These are phyloP conservation scores for Seriola dumerili DNA, from an alignment of 2,113 vertebrate species.

Conservation along the genomic window DNA sequence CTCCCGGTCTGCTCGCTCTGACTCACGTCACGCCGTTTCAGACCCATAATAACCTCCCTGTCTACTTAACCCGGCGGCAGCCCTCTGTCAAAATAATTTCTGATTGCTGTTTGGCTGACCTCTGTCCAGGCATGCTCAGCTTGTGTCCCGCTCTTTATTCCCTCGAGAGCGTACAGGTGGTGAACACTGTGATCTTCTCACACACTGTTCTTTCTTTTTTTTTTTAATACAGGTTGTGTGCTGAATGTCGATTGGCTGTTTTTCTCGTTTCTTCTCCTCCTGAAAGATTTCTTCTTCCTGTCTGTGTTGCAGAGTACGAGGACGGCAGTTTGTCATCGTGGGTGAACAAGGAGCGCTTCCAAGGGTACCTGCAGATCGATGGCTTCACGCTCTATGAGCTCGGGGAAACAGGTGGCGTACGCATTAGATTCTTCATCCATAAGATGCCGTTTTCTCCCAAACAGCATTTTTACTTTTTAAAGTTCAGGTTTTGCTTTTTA, in stretches of 20 bases:
- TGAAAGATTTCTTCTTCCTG: conserved; percentile 35
- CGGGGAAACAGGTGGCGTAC: conserved; percentile 92
- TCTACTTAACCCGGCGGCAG: conserved; percentile 28
- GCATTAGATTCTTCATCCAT: conserved; percentile 6
- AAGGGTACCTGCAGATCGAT: conserved; percentile 93
- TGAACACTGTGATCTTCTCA: conserved; percentile 53
- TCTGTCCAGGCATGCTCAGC: conserved; percentile 14
- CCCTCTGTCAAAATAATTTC: conserved; percentile 46
- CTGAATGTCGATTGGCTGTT: conserved; percentile 47
- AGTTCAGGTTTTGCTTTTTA: too few species aligned
- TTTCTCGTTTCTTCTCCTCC: conserved; percentile 7
- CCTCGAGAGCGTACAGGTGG: conserved; percentile 6
- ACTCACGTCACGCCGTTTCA: conserved; percentile 22
- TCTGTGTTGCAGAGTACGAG: conserved; percentile 90
- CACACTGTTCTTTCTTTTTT: conserved; percentile 12
- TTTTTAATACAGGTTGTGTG: conserved; percentile 42
- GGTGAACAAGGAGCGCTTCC: conserved; percentile 96
- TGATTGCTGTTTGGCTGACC: conserved; percentile 57
- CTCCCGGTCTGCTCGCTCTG: conserved; percentile 24
- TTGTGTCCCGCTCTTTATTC: conserved; percentile 33
- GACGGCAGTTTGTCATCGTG: conserved; percentile 94
- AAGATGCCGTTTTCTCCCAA: neutral
- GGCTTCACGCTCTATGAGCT: conserved; percentile 97
- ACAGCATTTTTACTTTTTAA: neutral
- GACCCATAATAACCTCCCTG: conserved; percentile 30